Evolutionary conservation across 2,797 vertebrate species (phyloP).

Genomic region (Mycteria americana): DNA sequence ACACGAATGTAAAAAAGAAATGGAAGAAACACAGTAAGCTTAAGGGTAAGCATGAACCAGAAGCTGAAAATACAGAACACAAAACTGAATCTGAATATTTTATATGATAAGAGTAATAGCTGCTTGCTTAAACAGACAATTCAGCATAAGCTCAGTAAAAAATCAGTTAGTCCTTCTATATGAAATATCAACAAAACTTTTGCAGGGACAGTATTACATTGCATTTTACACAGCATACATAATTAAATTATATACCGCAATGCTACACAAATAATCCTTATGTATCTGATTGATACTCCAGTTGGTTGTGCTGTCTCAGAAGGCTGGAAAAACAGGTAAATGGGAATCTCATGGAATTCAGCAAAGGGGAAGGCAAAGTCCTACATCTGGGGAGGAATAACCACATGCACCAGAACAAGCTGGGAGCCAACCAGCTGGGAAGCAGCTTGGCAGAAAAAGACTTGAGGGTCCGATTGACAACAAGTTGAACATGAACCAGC

Average conservation of each 20-base stretch:
- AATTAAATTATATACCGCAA: background rate
- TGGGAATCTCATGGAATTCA: background rate
- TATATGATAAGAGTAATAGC: background rate
- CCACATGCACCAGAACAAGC: background rate
- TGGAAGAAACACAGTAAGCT: background rate
- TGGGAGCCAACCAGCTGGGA: background rate
- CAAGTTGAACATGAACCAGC: background rate
- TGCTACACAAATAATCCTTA: rapidly evolving
- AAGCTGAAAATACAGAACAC: background rate
- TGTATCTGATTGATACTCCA: background rate
- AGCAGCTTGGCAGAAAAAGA: background rate
- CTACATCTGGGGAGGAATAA: background rate
- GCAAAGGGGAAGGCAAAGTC: background rate
- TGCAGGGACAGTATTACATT: background rate
- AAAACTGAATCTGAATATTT: background rate
- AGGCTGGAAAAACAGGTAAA: background rate
- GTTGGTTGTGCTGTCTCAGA: background rate
- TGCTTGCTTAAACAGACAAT: background rate
- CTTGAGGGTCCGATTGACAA: background rate
- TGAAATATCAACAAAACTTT: background rate
- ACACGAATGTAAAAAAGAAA: background rate
- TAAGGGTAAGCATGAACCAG: background rate
- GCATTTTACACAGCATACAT: background rate
- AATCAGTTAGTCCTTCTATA: background rate
- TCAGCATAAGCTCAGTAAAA: background rate